phyloP scores from a whole-genome alignment of 2,888 invertebrate species.

The Pantelozetes paolii region DNA sequence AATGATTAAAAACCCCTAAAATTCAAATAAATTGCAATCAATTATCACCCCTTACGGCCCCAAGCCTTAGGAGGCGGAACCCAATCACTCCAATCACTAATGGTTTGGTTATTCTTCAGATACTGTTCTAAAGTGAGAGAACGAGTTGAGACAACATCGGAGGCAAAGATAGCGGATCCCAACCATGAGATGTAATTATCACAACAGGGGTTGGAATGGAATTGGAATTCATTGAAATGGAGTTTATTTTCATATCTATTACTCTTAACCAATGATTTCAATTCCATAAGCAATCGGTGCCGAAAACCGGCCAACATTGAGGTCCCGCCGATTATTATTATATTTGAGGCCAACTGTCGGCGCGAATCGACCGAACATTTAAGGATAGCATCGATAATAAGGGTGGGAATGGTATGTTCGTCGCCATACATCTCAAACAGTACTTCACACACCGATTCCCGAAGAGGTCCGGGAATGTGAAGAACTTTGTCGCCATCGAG shows the following conservation, averaged over 20 bases:
- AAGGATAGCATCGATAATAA: slow-evolving; percentile 75
- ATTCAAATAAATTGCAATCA: no score
- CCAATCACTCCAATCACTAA: slow-evolving; percentile 42
- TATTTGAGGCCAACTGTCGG: slow-evolving; percentile 69
- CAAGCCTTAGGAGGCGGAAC: neutral
- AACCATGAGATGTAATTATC: slow-evolving; percentile 81
- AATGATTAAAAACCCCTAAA: no score
- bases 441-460: slow-evolving; percentile 77
- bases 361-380: slow-evolving; percentile 79
- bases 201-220: slow-evolving; percentile 73
- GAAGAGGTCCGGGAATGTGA: slow-evolving; percentile 63
- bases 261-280: slow-evolving; percentile 61
- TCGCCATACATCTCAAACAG: slow-evolving; percentile 81
- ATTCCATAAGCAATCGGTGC: slow-evolving; percentile 71
- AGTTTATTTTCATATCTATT: slow-evolving; percentile 62
- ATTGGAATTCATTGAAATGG: slow-evolving; percentile 65
- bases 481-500: slow-evolving; percentile 62
- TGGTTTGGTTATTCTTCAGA: slow-evolving; percentile 22
- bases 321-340: slow-evolving; percentile 81
- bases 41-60: neutral
- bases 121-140: slow-evolving; percentile 66
- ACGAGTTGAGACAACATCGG: slow-evolving; percentile 66
- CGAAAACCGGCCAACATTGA: slow-evolving; percentile 76
- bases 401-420: slow-evolving; percentile 72
- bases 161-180: slow-evolving; percentile 74